Evolutionary conservation across 2,888 invertebrate genomes (phyloP), one percentile per base, ranked within the genome.

Genomic region (Pterostichus madidus): DNA sequence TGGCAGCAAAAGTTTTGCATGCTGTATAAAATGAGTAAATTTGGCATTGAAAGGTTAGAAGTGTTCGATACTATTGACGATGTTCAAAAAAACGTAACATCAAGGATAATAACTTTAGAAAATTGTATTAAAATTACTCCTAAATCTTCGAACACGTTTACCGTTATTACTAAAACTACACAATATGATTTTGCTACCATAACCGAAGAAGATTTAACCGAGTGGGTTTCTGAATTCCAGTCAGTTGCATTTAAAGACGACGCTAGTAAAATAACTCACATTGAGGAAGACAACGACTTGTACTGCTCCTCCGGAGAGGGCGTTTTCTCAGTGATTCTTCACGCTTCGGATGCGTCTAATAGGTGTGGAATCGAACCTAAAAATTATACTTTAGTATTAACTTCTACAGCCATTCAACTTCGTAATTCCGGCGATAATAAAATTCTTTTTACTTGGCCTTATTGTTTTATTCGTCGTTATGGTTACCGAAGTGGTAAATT

Each of bases 271-370:
- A 85, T 87, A n/a, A 87, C 88, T 61, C 92, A 92, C 13, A 94
- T 96, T 87, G 96, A 96, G 90, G 96, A 96, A 90, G 96, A 96
- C 87, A 96, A 96, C 89, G 96, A 96, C 89, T 90, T 97, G n/a
- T 97, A 96, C 88, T 96, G 96, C 88, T 95, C 96, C 53, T 95
- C 95, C 83, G 95, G 95, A 31, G 96, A 96, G 90, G 96, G 95
- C 75, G 92, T 96, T 13, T 96, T 96, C 88, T 93, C 93, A 79
- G 96, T 96, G 0, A 95, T 93, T 89, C 91, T 96, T 86, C 93
- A 94, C 85, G 92, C 94, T 49, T 96, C 96, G 0, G 95, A 96
- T 84, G 96, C 96, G 1, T 96, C 96, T 1, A 93, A 92, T 68
- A 92, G 95, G 84, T 96, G 96, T 89, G 93, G 94, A 73, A 91